Evolutionary conservation across 2,113 vertebrate genomes (phyloP).

Genomic region (Hassar affinis): DNA sequence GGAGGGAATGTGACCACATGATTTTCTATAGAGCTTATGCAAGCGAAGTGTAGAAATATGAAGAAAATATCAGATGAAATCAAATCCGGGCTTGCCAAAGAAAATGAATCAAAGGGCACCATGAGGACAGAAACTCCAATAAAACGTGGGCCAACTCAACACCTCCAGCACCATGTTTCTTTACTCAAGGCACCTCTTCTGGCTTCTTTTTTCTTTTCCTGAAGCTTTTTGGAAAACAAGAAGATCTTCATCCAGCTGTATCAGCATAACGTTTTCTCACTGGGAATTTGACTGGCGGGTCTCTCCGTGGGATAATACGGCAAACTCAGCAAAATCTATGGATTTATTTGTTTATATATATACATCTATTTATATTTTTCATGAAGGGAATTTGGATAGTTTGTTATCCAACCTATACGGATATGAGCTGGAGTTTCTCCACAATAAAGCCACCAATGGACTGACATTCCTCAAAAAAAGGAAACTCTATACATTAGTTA

Average conservation of each 20-base stretch:
- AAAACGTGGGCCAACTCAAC: background rate
- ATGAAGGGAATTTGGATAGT: background rate
- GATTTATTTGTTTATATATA: constrained; percentile 28
- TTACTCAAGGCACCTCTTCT: background rate
- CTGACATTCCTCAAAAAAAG: constrained; percentile 7
- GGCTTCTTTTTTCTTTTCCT: background rate
- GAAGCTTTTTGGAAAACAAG: constrained; percentile 11
- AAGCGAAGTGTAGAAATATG: constrained; percentile 47
- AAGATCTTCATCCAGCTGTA: constrained; percentile 56
- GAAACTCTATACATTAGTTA: background rate
- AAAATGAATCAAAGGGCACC: constrained; percentile 33
- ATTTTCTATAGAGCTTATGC: constrained; percentile 40
- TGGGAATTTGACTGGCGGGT: constrained; percentile 63
- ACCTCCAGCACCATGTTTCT: constrained; percentile 25
- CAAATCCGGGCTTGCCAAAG: constrained; percentile 45
- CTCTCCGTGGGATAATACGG: constrained; percentile 58
- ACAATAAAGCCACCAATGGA: background rate
- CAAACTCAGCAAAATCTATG: constrained; percentile 24
- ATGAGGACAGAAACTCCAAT: constrained; percentile 37
- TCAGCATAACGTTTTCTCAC: constrained; percentile 63
- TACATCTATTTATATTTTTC: background rate
- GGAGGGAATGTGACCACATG: constrained; percentile 30
- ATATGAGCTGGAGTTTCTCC: background rate
- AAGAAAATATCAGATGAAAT: constrained; percentile 43
- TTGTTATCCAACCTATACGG: background rate